Evolutionary conservation across 2,797 vertebrate genomes (phyloP), one percentile per base, ranked within the genome.

Genomic region (Rhinella marina): DNA sequence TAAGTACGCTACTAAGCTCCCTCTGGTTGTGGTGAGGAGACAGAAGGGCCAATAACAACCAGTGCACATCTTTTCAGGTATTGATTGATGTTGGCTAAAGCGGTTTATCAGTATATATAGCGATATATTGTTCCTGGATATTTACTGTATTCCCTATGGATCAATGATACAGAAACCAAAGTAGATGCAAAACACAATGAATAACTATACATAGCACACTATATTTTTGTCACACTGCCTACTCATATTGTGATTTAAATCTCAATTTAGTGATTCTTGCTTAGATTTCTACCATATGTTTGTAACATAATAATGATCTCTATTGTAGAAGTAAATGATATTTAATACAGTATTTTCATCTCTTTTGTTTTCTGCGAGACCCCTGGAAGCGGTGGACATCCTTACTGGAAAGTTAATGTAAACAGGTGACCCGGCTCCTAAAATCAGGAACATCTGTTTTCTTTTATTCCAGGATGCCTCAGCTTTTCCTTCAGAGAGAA

Each of bases 381-480:
- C 50, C 32, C 10, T 72, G 56, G 13, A 61, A 61, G 77, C 23
- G 48, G 64, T 73, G 75, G 57, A 56, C 59, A 80, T 79, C 50
- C 17, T 78, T 79, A 80, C 85, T 81, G 72, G 70, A 82, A 86
- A 83, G 59, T 54, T 72, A 77, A 82, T 87, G 72, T 83, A 87
- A 82, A 87, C 81, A 83, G 72, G 72, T 87, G 61, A 82, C 62
- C 70, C 61, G 25, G 81, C 25, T 64, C 23, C 3, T 27, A 57
- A 87, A 82, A 82, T 75, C 10, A 64, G 29, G 41, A 82, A 76
- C 56, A 66, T 76, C 80, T 83, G 80, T 76, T 82, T 82, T 61
- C 7, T 75, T 52, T 73, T 87, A 25, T 70, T 57, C 48, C 12
- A 41, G 57, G 50, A 68, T 66, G 56, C 56, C 3, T 68, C 76